Evolutionary conservation across 2,113 vertebrate species (phyloP).

Genomic region (Paedocypris sp.): DNA sequence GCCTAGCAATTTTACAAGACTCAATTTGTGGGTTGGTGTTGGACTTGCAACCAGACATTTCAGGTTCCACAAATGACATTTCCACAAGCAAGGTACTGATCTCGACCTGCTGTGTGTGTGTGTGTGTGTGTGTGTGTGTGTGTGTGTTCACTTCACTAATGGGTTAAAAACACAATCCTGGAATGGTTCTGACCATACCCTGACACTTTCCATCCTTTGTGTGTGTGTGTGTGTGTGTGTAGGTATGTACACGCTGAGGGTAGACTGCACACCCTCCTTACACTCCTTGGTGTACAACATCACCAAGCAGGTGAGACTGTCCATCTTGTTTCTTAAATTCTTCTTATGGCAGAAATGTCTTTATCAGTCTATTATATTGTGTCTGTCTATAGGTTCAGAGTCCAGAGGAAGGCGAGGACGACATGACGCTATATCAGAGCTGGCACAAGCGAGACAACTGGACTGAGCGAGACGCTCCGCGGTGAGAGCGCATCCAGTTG

Average conservation of each 20-base stretch:
- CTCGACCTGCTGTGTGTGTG: too few relatives aligned
- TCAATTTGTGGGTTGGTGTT: too few relatives aligned
- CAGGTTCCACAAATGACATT: too few relatives aligned
- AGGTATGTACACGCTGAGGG: slow-evolving; percentile 93
- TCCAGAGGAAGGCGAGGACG: slow-evolving; percentile 79
- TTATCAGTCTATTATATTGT: not conserved
- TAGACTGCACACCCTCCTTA: slow-evolving; percentile 88
- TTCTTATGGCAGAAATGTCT: too few relatives aligned
- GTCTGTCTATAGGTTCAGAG: slow-evolving; percentile 67
- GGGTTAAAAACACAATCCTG: too few relatives aligned
- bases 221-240: slow-evolving; percentile 13
- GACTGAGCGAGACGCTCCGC: slow-evolving; percentile 64
- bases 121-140: slow-evolving; percentile 3
- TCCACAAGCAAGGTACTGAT: too few relatives aligned
- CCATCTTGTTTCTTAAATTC: not conserved
- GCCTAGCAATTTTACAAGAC: too few relatives aligned
- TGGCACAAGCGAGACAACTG: slow-evolving; percentile 88
- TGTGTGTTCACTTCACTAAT: too few relatives aligned
- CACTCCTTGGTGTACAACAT: slow-evolving; percentile 78
- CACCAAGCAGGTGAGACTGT: slow-evolving; percentile 76
- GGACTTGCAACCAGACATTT: too few relatives aligned
- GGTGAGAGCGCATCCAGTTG: slow-evolving; percentile 45
- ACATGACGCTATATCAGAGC: slow-evolving; percentile 77
- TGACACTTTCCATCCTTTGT: too few relatives aligned
- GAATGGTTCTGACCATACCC: too few relatives aligned